Conservation (phyloP, 2,888 invertebrate species). For the Scaptomyza tumidula region DNA sequence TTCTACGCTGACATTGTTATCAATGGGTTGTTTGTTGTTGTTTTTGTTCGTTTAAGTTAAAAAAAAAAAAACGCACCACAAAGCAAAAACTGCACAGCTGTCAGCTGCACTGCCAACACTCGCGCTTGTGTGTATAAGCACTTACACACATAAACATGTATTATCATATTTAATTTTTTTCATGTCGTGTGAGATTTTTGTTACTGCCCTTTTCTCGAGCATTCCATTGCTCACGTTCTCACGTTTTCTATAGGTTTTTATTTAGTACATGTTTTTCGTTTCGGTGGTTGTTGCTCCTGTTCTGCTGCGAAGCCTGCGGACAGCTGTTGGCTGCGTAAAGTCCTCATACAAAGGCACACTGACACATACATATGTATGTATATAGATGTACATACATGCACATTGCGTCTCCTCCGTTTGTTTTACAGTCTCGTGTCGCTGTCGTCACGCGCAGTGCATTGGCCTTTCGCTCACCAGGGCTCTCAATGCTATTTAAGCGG, state of each 20-base stretch:
- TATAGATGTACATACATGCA: constrained; percentile 14
- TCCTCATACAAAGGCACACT: constrained; percentile 34
- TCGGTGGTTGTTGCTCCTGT: constrained; percentile 70
- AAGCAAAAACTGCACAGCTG: constrained; percentile 72
- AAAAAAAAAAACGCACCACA: constrained; percentile 58
- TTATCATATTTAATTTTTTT: constrained; percentile 17
- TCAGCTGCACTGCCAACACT: constrained; percentile 61
- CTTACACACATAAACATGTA: constrained; percentile 19
- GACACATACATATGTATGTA: neutral
- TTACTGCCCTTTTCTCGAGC: constrained; percentile 48
- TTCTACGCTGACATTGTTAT: constrained; percentile 68
- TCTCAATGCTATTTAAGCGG: constrained; percentile 76
- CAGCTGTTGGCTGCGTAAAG: constrained; percentile 65
- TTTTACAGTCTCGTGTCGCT: constrained; percentile 43
- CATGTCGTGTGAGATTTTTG: constrained; percentile 48
- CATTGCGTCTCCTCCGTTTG: constrained; percentile 21
- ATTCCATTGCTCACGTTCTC: constrained; percentile 69
- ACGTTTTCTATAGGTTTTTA: constrained; percentile 51
- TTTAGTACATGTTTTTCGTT: constrained; percentile 31
- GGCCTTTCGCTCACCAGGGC: constrained; percentile 67
- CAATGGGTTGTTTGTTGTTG: constrained; percentile 42
- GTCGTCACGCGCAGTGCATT: constrained; percentile 68
- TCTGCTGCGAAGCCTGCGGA: constrained; percentile 49
- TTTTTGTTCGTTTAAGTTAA: constrained; percentile 30
- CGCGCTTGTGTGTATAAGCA: constrained; percentile 19